Evolutionary conservation across 2,888 invertebrate species (phyloP), one percentile per base, ranked within the genome.

Genomic region (Cephus nigrinus): DNA sequence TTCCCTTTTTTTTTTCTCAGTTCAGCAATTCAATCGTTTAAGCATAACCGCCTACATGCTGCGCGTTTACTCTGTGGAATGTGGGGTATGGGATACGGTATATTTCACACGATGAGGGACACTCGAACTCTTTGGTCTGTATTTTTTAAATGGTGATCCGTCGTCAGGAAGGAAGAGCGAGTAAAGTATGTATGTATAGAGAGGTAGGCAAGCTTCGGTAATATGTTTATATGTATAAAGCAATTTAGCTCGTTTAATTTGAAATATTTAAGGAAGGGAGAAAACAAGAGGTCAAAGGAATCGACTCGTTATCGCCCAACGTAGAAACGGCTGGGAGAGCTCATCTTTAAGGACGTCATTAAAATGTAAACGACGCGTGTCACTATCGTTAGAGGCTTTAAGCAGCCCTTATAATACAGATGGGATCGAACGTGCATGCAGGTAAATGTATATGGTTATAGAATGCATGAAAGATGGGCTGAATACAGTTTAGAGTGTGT

Each of bases 291-390:
- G 55, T 23, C 55, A 55, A 55, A 55, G 55, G 23, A 23, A 83
- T 83, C 82, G 78, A 74, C 79, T 83, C 80, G 82, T 84, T 82
- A 82, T 79, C 81, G 82, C 23, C 0, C 9, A 55, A 55, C 5
- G 55, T 9, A 9, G 23, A 9, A 55, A 23, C 23, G 23, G 23
- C 1, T 23, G 55, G 23, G 9, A 55, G 9, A 55, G 4, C 9
- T 55, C 23, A 9, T 55, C 23, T 23, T 23, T 23, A 30, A 73
- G 69, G 78, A 73, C 74, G 73, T 78, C 79, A 84, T 83, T 83
- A 83, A 83, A 78, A 83, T 83, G 82, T 79, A 82, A 82, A 82
- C 82, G 78, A 79, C 76, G 69, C 33, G 77, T 80, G 80, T 80
- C 80, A 73, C 73, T 79, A 77, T 35, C 75, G 73, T n/a, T 72